A percentile compares a stretch with the other conserved stretches of the same genome.
phyloP scores from a whole-genome alignment of 2,113 vertebrate species.

The human (Homo sapiens) region GRCh38 chr12:49897001-49897500 shows the following conservation, averaged over 20 bases:
- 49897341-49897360: neutral
- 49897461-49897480: neutral
- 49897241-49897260: neutral
- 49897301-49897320: neutral
- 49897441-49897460: neutral
- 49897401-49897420: neutral
- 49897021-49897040: slow-evolving; percentile 96
- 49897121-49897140: neutral
- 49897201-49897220: neutral
- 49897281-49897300: neutral
- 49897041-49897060: slow-evolving; percentile 93
- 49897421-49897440: neutral
- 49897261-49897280: neutral
- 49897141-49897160: neutral
- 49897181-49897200: neutral
- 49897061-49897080: slow-evolving; percentile 92
- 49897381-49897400: rapidly evolving
- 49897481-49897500: neutral
- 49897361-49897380: neutral
- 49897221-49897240: neutral
- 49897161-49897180: neutral
- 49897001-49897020: neutral
- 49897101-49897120: neutral
- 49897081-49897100: slow-evolving; percentile 84
- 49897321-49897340: too few species aligned